Base-by-base conservation (phyloP, 2,888 invertebrate species). In the Hylaea fasciaria region DNA sequence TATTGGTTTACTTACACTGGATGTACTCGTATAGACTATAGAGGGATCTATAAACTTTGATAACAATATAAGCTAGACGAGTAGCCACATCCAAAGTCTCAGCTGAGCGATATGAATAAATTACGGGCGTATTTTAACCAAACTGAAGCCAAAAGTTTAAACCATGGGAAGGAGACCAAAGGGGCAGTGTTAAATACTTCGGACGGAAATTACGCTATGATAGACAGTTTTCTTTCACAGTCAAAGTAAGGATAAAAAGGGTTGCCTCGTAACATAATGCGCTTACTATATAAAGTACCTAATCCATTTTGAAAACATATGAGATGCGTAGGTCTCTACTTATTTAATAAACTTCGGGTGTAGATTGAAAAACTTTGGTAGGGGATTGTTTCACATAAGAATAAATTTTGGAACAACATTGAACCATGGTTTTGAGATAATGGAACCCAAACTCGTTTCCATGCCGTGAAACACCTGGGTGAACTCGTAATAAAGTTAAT, bases 171-270 rank as follows among this genome's bases (percentile, higher is more conserved):
- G 47, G 17, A 22, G 13, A 12, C 48, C 41, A 32, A 48, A 48
- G 55, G 32, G 41, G 41, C 47, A 41, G 28, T 40, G 46, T 46
- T 46, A 40, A 46, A 35, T 35, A 46, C 22, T 51, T 39, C 32
- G n/a, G 50, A 22, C 35, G 49, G 49, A 49, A 59, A 49, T 59
- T 45, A 50, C 54, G 45, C 40, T 35, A 13, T 10, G 47, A 35
- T 39, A 49, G 14, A 32, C 17, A 46, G 46, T 35, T 47, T 58
- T 54, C 39, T 54, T 54, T 44, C n/a, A 35, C 11, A 17, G 45
- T 45, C 49, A 54, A 43, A 47, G 57, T 45, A 51, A 39, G 14
- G 17, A 13, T 16, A 39, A 48, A 49, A 40, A 17, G 44, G 53
- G 41, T 43, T 16, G 22, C 13, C 41, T 35, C 4, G 37, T 47